Evolutionary conservation across 1,140 invertebrate species (phyloP), one percentile per base, ranked within the genome.

Genomic region (Gryon sp.): DNA sequence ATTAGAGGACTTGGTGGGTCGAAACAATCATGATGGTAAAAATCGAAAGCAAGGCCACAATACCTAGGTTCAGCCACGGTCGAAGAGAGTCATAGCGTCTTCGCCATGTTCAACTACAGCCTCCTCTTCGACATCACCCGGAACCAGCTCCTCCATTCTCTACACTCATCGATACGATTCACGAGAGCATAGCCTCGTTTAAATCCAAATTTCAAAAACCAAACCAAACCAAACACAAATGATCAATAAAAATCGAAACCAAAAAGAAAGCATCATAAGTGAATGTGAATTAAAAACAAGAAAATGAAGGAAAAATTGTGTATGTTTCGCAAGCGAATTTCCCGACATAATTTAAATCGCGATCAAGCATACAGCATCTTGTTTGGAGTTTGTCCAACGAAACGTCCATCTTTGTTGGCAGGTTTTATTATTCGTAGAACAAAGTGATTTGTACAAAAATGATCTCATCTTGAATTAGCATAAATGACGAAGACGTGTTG

Each of bases 141-240:
- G 84, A 78, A 84, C 85, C 62, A 87, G 79, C 79, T 87, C 84
- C 76, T 86, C 83, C 79, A 84, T 87, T 36, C 82, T 87, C 22
- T 87, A 88, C 76, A 88, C 86, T 48, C 86, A 87, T 87, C 83
- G 81, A 53, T 83, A 82, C 76, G 83, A 88, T 52, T 85, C 85
- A 46, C 82, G 85, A 66, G 84, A 88, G 69, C 86, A 88, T 73
- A 88, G 86, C 80, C 83, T 88, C 63, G 86, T 88, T 66, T 87
- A 80, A 77, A 41, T 19, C 3, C 43, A 0, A 57, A n/a, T n/a
- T n/a, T 43, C 9, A 16, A 32, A 70, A 36, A 14, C 50, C 19
- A 7, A 6, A 15, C 15, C n/a, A n/a, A n/a, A n/a, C n/a, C n/a
- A n/a, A n/a, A n/a, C n/a, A n/a, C n/a, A n/a, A n/a, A n/a, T n/a